Evolutionary conservation across 2,888 invertebrate species (phyloP), one percentile per base, ranked within the genome.

Genomic region (Thumatha senex): DNA sequence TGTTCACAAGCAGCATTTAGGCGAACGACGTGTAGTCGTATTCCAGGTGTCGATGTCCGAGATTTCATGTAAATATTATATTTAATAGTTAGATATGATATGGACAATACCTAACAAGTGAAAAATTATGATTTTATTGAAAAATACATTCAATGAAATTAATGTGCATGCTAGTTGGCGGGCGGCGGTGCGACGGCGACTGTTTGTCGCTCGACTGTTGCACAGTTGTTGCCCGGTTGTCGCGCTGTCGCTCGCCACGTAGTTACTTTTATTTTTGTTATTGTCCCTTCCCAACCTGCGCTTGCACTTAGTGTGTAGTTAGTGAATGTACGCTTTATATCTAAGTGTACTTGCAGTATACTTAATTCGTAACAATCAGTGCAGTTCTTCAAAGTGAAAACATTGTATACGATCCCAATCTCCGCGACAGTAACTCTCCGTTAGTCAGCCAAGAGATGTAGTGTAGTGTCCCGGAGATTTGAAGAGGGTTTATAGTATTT

Each of bases 91-190:
- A 89, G 89, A 81, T 80, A 86, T 74, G 78, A 84, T 89, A 88
- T 86, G 90, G 90, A 91, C 90, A 89, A 91, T 91, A 90, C 90
- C 89, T 90, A 89, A 91, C 90, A 89, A 89, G 90, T 90, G 89
- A 82, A 87, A 81, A 69, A 31, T 72, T 74, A 86, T 82, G 85
- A 85, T 86, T 89, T 89, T 89, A 85, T 89, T 89, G 89, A 88
- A 82, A 78, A 76, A 85, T 76, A 89, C 86, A 89, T 82, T 89
- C 87, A 84, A 86, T 89, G 86, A 82, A 90, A 89, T 86, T 81
- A 81, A 70, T 69, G 72, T 86, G 89, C 89, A 86, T 86, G 89
- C 84, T 76, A 67, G 70, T 64, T 67, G 58, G 57, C 49, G 62
- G 74, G 66, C 61, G 64, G 64, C 31, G 52, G n/a, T 12, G 63